Evolutionary conservation across 2,888 invertebrate species (phyloP), one percentile per base, ranked within the genome.

Genomic region (Dorcus hopei): DNA sequence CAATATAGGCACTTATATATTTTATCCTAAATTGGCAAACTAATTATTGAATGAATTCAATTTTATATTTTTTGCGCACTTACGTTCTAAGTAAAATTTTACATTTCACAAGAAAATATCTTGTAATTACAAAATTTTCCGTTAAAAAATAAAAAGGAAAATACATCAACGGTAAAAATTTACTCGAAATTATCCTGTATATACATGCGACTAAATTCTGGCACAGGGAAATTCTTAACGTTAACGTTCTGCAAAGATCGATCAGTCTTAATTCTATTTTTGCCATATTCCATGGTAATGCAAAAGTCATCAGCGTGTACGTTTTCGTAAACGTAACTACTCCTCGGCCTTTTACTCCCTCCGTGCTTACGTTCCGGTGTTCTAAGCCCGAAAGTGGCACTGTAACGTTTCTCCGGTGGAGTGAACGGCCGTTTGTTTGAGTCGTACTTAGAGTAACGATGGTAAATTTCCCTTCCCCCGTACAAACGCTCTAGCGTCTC

Each of bases 151-250:
- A 14, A 14, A 14, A 14, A 14, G 14, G 14, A 14, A 14, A 19
- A 19, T 19, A 19, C 19, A 19, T 19, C 19, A 19, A 19, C 19
- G 19, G 14, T 14, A 14, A 14, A 14, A 1, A 14, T 14, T 33
- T 33, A 33, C 26, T 33, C 26, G 6, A 33, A 33, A 68, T 65
- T 68, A 58, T 76, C 74, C 60, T 79, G 79, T 58, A 79, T 76
- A 59, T 78, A 79, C 68, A 75, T 71, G 49, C 71, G 72, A 70
- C 72, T 79, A 66, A 77, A 79, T 57, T 77, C 75, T 2, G 77
- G 76, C 52, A 68, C 73, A 0, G 79, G 79, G 66, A 77, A 78
- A 57, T 74, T 73, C 42, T 69, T 72, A 9, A 76, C 75, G 64
- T 72, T 74, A 40, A 75, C 72, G 65, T 75, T 74, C 40, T 68